Conservation (phyloP, 37 sponge, comb jelly and placozoan genomes). For the Oopsacas minuta region DNA sequence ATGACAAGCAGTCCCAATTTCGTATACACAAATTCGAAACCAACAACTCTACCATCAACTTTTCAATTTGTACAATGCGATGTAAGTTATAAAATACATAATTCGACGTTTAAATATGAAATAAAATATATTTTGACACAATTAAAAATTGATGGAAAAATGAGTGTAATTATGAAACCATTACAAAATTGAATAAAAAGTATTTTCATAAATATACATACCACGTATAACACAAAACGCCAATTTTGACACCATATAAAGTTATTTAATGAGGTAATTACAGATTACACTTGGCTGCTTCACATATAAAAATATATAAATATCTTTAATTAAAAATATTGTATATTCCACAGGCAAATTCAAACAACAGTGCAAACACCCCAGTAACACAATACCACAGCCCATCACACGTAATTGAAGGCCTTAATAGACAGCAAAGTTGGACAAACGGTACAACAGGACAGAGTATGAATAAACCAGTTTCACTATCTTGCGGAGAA, state of each 20-base stretch:
- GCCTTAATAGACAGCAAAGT: not conserved
- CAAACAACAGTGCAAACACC: not conserved
- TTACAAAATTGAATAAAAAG: too few species aligned
- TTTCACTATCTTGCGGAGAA: not conserved
- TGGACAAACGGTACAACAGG: not conserved
- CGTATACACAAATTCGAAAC: not conserved
- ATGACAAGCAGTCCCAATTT: not conserved
- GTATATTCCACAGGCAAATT: not conserved
- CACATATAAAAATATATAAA: not conserved
- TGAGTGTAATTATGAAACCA: too few species aligned
- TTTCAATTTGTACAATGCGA: not conserved
- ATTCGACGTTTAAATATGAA: too few species aligned
- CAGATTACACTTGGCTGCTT: not conserved
- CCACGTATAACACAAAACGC: too few species aligned
- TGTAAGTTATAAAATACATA: not conserved
- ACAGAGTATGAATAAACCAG: constrained; percentile 10
- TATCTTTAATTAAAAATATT: not conserved
- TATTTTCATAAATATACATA: too few species aligned
- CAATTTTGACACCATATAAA: too few species aligned
- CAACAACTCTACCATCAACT: not conserved
- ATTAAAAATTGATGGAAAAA: too few species aligned
- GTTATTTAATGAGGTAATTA: not conserved
- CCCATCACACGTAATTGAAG: not conserved
- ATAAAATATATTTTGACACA: too few species aligned
- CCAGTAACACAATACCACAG: too few species aligned